phyloP scores from a whole-genome alignment of 2,797 vertebrate genomes.

The Buphagus erythrorhynchus region DNA sequence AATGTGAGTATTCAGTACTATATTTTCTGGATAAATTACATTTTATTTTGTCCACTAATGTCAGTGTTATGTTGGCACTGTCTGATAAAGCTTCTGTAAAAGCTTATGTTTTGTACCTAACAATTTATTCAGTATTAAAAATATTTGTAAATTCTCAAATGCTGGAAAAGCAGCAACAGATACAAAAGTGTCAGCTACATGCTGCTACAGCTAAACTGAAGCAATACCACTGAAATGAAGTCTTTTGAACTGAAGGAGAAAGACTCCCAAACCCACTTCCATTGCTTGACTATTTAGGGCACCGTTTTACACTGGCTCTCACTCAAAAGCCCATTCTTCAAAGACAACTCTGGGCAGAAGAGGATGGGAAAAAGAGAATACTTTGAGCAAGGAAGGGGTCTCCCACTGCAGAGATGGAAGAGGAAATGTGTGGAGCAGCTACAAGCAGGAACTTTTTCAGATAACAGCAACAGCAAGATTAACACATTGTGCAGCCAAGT shows the following conservation, averaged over 20 bases:
- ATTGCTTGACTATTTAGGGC: neutral
- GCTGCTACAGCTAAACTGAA: neutral
- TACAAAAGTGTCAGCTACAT: neutral
- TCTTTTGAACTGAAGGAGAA: neutral
- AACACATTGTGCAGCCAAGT: neutral
- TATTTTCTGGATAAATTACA: neutral
- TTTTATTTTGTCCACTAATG: neutral
- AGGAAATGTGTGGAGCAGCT: neutral
- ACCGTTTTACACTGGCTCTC: neutral
- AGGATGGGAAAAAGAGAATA: neutral
- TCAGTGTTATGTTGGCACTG: neutral
- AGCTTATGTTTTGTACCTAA: neutral
- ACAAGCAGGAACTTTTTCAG: neutral
- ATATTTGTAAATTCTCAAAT: neutral
- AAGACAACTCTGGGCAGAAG: neutral
- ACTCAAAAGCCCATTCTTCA: neutral
- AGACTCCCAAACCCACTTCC: neutral
- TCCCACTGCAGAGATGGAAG: neutral
- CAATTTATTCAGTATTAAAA: neutral
- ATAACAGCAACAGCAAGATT: neutral
- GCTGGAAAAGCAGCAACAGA: neutral
- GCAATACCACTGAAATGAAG: neutral
- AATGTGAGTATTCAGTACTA: neutral
- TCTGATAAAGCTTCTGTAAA: neutral
- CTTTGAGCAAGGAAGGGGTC: neutral